Base-by-base conservation (phyloP, 2,888 invertebrate species). In the Molorchus minor region DNA sequence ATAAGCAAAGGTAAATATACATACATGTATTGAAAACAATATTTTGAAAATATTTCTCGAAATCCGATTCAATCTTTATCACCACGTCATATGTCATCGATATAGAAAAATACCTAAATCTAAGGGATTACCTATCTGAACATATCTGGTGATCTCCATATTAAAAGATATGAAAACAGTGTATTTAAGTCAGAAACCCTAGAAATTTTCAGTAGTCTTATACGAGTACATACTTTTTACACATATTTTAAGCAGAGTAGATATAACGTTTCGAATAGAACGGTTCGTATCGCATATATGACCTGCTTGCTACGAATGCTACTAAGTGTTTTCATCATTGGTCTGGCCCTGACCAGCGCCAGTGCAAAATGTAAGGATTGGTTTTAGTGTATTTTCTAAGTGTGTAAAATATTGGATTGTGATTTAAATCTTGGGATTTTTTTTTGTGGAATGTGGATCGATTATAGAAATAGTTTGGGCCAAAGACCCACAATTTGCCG, bases 301-400 rank as follows among this genome's bases (percentile, higher is more conserved):
- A 38, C 49, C 29, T 38, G 38, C 38, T 21, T 25, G 1, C 10
- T 16, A 8, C 20, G 15, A 21, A 38, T 21, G 38, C 19, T 47
- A 1, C 20, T 17, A 17, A 49, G 49, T 49, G 49, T 15, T 4
- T n/a, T 38, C 20, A 38, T 49, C 5, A 15, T 49, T 8, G 15
- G 15, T n/a, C 13, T 58, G 29, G 13, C 35, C 19, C 13, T 47
- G 21, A 21, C 47, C 43, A 43, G 58, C 36, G 47, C 41, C 12
- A 54, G 16, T 16, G 47, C 54, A 7, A 43, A 25, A 12, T 49
- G 58, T 58, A 58, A 58, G 58, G 13, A 12, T 12, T 15, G 36
- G 1, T 49, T 20, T 16, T 15, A 13, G 16, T n/a, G 3, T 35
- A 10, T 35, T n/a, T 12, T 33, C n/a, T n/a, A n/a, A n/a, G n/a